These are phyloP conservation scores for Pocillopora damicornis DNA, from an alignment of 64 coral and sea anemone species.

Conservation along the genomic window DNA sequence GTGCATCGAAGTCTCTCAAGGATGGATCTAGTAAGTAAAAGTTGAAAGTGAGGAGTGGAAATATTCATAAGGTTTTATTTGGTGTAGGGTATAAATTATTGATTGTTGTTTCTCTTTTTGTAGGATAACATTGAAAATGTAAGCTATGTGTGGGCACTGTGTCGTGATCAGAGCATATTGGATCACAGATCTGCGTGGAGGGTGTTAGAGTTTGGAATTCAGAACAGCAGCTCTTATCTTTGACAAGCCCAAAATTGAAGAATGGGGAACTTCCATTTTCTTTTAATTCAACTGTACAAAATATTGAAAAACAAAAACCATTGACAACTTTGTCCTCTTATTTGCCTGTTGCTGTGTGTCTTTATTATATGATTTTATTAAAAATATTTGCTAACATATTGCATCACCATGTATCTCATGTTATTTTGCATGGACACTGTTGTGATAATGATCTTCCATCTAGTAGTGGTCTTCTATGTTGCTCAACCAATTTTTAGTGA, in stretches of 20 bases:
- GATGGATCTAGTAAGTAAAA: no score
- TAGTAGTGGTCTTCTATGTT: no score
- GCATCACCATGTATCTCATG: no score
- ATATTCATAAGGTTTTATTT: not conserved
- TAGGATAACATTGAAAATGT: conserved; percentile 96
- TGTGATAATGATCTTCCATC: no score
- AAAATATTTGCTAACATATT: no score
- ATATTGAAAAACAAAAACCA: not conserved
- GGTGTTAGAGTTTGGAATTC: conserved; percentile 97
- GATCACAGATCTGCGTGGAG: conserved; percentile 91
- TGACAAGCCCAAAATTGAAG: not conserved
- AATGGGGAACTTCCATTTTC: not conserved
- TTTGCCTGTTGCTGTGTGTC: no score
- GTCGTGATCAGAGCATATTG: conserved; percentile 92
- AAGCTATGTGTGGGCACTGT: conserved; percentile 96
- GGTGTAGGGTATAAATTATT: not conserved
- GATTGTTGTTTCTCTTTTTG: not conserved
- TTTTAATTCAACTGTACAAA: not conserved
- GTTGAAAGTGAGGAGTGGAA: no score
- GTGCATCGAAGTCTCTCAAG: no score
- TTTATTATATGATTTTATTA: no score
- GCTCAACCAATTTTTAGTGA: no score
- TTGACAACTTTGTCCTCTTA: no score
- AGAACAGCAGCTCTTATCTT: conserved; percentile 84
- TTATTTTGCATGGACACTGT: no score